Evolutionary conservation across 2,797 vertebrate genomes (phyloP).

Genomic region (Dryobates pubescens): DNA sequence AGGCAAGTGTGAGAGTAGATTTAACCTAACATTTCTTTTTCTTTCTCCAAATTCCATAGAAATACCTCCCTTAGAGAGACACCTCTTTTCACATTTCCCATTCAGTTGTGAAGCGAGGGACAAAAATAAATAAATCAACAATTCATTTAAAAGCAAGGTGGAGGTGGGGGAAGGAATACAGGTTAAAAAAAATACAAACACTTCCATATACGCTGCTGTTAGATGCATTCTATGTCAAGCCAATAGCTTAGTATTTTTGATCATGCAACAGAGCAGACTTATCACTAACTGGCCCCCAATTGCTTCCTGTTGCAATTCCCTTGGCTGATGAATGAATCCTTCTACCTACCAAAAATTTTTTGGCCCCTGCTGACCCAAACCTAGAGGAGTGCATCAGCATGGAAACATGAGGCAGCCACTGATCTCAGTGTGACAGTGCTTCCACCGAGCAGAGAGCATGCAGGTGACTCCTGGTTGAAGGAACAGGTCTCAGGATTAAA

Average conservation of each 20-base stretch:
- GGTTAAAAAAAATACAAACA: background rate
- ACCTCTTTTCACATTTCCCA: background rate
- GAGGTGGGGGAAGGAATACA: too few relatives aligned
- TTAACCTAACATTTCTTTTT: conserved; percentile 22
- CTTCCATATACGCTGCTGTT: background rate
- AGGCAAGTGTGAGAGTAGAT: conserved; percentile 24
- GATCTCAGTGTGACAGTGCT: background rate
- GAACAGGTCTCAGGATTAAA: background rate
- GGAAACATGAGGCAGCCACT: background rate
- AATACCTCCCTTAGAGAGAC: background rate
- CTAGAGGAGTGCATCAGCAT: background rate
- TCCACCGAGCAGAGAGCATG: background rate
- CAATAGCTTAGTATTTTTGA: background rate
- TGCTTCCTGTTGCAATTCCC: background rate
- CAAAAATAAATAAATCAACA: background rate
- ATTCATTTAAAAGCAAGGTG: background rate
- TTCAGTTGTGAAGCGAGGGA: background rate
- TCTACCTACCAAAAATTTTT: background rate
- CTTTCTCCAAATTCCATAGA: background rate
- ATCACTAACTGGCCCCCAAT: background rate
- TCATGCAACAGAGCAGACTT: background rate
- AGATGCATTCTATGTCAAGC: background rate
- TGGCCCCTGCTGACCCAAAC: background rate
- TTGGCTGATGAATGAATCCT: background rate
- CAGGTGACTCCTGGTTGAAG: background rate